Evolutionary conservation across 2,888 invertebrate genomes (phyloP), one percentile per base, ranked within the genome.

Genomic region (Drosophila cognata): DNA sequence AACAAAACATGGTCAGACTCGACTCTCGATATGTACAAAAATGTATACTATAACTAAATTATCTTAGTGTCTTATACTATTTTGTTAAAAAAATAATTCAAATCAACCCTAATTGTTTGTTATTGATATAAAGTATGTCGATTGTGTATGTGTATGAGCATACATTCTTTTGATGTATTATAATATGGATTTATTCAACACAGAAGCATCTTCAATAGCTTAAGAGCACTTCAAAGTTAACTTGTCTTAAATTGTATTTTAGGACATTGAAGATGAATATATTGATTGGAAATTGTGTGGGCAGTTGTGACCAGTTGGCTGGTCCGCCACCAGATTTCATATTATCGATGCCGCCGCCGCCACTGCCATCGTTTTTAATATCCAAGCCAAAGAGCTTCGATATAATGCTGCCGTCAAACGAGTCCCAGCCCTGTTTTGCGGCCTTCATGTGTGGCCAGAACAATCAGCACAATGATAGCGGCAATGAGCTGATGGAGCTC

Each of bases 331-430:
- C 97, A 0, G 96, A 97, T 93, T 95, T 95, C 70, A 97, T 97
- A 80, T 94, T 97, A 61, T 96, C 95, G 87, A 95, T 97, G 94
- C 97, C 97, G 10, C 97, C 97, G 50, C 97, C 97, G 0, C 97
- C 97, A 0, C 94, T 97, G 80, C 97, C 97, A 4, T 94, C 96
- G 1, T 97, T 97, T 93, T 94, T 97, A 63, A 82, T 93, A 50
- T 92, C 93, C 4, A 91, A 91, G 55, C 91, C 91, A 7, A 77
- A 74, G 25, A 79, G 72, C 31, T 71, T 91, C 5, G 85, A 87
- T 50, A 81, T 89, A 10, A 62, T 91, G 62, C 77, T 94, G 68
- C 93, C 94, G 11, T 88, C 91, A 21, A 94, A 94, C 65, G 95
- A 95, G 91, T 95, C 95, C 21, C 95, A 95, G 43, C 95, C 96